Base-by-base conservation (phyloP, 2,797 vertebrate genomes). In the Remorina albescens region DNA sequence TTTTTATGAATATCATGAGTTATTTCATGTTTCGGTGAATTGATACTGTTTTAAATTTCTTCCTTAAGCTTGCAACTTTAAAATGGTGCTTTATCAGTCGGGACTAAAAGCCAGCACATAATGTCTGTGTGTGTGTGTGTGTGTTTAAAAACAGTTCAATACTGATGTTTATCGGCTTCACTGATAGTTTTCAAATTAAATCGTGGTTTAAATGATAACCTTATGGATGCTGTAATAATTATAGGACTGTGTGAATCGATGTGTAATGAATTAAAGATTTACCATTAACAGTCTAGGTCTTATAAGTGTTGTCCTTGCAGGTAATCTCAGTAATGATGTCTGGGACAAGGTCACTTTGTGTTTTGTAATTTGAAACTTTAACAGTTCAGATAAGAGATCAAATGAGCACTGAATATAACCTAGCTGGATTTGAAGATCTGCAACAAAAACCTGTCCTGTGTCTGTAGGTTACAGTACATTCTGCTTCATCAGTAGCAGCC, bases 401-500 rank as follows among this genome's bases (percentile, higher is more conserved):
- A 4, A 42, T n/a, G n/a, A 39, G 16, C 41, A 13, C 12, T 6
- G 4, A 2, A 2, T 67, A 10, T 53, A 12, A 39, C 11, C 46
- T 16, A 26, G 13, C n/a, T 26, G 49, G 15, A 3, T 56, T 2
- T 30, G 16, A 5, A 28, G 2, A 2, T 28, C 13, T 36, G 16
- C 1, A 32, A n/a, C 25, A 47, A 18, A 50, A 16, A 9, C 56
- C 11, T 28, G 18, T 42, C 30, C 58, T 69, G 19, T 61, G 59
- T 54, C 23, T 6, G 5, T 21, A 21, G 47, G 34, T 61, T 12
- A 6, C 13, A 26, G 2, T 50, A 42, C 19, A 32, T 28, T 15
- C 19, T 15, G 18, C 64, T 68, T 61, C 25, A 28, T 61, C 34
- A 68, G 36, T 9, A 62, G 50, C 16, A 63, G 59, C 36, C 63